Evolutionary conservation across 2,888 invertebrate genomes (phyloP).

Genomic region (Rhagium mordax): DNA sequence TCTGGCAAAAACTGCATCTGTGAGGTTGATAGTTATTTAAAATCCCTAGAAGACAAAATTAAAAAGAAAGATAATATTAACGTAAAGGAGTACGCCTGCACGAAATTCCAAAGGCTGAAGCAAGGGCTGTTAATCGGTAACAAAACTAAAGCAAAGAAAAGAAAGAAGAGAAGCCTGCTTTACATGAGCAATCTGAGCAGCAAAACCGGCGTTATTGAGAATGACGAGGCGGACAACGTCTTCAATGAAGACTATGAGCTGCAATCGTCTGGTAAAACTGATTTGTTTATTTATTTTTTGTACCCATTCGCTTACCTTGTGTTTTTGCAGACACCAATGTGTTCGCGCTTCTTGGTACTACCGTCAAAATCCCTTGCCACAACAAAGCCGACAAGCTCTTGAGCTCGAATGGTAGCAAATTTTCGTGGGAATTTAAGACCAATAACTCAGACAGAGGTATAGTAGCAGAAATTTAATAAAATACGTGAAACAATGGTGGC

Average conservation of each 20-base stretch:
- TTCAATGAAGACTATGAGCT: conserved; percentile 53
- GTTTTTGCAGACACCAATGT: conserved; percentile 50
- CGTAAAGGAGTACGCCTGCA: conserved; percentile 45
- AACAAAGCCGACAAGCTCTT: conserved; percentile 43
- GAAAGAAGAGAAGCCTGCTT: conserved; percentile 58
- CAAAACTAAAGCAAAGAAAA: conserved; percentile 47
- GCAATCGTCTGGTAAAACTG: conserved; percentile 40
- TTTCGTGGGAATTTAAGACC: conserved; percentile 53
- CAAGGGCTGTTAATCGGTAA: conserved; percentile 55
- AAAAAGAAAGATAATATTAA: conserved; percentile 38
- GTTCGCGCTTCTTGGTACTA: conserved; percentile 52
- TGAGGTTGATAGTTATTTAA: conserved; percentile 53
- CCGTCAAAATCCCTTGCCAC: conserved; percentile 52
- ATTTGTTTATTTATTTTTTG: background rate
- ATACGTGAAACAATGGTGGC: no score
- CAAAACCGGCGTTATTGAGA: conserved; percentile 46
- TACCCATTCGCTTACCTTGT: background rate
- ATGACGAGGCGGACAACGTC: conserved; percentile 52
- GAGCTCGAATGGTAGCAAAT: conserved; percentile 41
- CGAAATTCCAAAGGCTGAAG: conserved; percentile 46
- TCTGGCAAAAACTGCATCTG: conserved; percentile 57
- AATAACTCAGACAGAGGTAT: conserved; percentile 48
- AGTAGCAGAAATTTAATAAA: no score
- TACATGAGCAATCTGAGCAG: conserved; percentile 51
- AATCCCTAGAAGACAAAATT: conserved; percentile 37